Evolutionary conservation across 1,140 invertebrate genomes (phyloP), one percentile per base, ranked within the genome.

Genomic region (Plutomurus gul): DNA sequence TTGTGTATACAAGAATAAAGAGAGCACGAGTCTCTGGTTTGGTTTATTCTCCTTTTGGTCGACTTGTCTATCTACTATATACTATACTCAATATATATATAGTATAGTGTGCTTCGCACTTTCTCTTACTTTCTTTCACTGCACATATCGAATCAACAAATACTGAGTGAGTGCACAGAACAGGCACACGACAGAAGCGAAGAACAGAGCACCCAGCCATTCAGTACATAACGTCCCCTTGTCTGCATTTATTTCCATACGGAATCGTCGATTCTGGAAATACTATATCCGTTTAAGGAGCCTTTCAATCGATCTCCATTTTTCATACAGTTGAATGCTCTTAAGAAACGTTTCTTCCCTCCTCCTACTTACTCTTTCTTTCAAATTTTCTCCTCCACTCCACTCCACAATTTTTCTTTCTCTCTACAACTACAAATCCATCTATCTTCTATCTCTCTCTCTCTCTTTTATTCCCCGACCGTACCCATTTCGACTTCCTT

Each of bases 291-390:
- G 70, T 72, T 72, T 72, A 72, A 72, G 40, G 16, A 72, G 70
- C 70, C 70, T 43, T 72, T 72, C 70, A 72, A 72, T 72, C 70
- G 37, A 72, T 40, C 37, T 72, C 39, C 70, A 72, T 72, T 72
- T 72, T 72, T 72, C 70, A 72, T 72, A 40, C 70, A 27, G 70
- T 18, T 72, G n/a, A 39, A 72, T 40, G 70, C 70, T 65, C 27
- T 65, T 65, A 65, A 36, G 30, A 65, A 65, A 65, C 16, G 27
- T 65, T 65, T 33, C 56, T 36, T 51, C 25, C 16, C 56, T 36
- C 30, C 56, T 65, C 56, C 27, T 4, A 1, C 56, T n/a, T 4
- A 1, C 46, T 49, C 18, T 49, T 49, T 49, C 46, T 49, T 65
- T n/a, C 16, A 36, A 25, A 36, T 65, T 65, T 65, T 65, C 16